These are phyloP conservation scores for Chloropsis hardwickii DNA, from an alignment of 2,113 vertebrate genomes.

Conservation along the genomic window DNA sequence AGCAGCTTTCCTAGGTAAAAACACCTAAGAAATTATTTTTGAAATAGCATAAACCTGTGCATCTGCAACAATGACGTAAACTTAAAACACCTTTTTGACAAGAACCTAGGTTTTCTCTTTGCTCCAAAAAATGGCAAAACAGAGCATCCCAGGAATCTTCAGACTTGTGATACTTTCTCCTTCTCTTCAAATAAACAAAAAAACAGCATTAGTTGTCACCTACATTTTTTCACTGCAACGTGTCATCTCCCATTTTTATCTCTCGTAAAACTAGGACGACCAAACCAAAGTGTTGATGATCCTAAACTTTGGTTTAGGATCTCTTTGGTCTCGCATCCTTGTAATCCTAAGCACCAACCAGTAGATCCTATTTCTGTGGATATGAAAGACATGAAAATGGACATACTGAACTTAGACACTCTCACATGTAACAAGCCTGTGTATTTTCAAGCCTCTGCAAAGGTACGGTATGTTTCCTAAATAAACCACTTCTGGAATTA, in stretches of 20 bases:
- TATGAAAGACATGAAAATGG: not conserved
- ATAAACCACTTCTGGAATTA: not conserved
- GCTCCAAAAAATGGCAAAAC: not conserved
- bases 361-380: not conserved
- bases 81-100: not conserved
- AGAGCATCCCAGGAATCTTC: not conserved
- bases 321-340: not conserved
- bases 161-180: not conserved
- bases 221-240: not conserved
- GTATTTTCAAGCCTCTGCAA: not conserved
- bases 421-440: not conserved
- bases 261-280: not conserved
- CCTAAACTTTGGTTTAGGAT: not conserved
- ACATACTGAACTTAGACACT: not conserved
- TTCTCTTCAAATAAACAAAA: not conserved
- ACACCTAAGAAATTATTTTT: not conserved
- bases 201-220: not conserved
- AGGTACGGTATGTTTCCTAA: not conserved
- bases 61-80: not conserved
- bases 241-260: not conserved
- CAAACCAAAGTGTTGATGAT: not conserved
- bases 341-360: not conserved
- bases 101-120: not conserved
- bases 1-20: not conserved
- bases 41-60: not conserved